These are phyloP conservation scores for Ctenosaura bakeri DNA, from an alignment of 2,797 vertebrate genomes.

Conservation along the genomic window DNA sequence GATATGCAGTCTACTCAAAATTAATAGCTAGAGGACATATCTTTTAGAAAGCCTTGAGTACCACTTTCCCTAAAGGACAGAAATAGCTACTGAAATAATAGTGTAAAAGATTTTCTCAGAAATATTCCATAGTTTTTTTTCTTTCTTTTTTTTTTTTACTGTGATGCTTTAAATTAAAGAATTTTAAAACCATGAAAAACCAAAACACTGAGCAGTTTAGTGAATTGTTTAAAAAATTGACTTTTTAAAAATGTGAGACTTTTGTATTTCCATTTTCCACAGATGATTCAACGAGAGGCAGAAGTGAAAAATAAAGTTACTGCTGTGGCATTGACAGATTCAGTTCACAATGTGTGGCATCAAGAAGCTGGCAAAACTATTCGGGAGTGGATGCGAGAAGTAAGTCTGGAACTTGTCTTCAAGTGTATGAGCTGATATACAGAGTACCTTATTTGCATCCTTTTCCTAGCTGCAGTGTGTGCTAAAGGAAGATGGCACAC, in stretches of 20 bases:
- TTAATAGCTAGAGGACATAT: slow-evolving; percentile 69
- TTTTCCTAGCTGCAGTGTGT: background rate
- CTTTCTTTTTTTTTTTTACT: slow-evolving; percentile 64
- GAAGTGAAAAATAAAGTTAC: slow-evolving; percentile 93
- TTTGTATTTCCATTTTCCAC: slow-evolving; percentile 73
- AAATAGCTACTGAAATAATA: slow-evolving; percentile 72
- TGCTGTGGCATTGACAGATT: slow-evolving; percentile 96
- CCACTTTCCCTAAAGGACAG: slow-evolving; percentile 74
- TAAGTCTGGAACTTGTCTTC: slow-evolving; percentile 69
- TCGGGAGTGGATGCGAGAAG: slow-evolving; percentile 97
- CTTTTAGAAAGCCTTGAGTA: slow-evolving; percentile 70
- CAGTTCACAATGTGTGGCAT: slow-evolving; percentile 97
- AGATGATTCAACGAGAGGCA: slow-evolving; percentile 96
- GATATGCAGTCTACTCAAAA: slow-evolving; percentile 68
- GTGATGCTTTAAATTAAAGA: slow-evolving; percentile 77
- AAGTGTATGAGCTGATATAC: slow-evolving; percentile 42
- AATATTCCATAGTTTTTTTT: slow-evolving; percentile 59
- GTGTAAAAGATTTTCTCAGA: slow-evolving; percentile 74
- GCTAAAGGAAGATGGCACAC: too few species aligned
- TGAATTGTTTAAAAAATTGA: slow-evolving; percentile 75
- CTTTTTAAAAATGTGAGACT: slow-evolving; percentile 68
- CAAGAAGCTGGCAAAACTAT: slow-evolving; percentile 94
- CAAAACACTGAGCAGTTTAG: slow-evolving; percentile 74
- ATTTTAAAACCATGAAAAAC: slow-evolving; percentile 80
- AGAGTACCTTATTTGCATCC: slow-evolving; percentile 22